Base-by-base conservation (phyloP, 2,888 invertebrate genomes). In the Chelonus formosanus region DNA sequence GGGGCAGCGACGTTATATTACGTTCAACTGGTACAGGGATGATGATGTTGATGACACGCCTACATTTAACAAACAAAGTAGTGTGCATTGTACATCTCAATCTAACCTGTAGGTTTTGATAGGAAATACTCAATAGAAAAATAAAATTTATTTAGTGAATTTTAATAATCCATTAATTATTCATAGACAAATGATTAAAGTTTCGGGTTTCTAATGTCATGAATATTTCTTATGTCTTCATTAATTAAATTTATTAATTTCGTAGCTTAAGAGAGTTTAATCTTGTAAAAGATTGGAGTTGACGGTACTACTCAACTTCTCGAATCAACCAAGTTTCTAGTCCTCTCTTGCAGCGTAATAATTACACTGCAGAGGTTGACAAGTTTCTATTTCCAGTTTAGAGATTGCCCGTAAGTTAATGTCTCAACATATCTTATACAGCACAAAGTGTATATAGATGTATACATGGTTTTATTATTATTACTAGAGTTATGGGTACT, bases 331-430 rank as follows among this genome's bases (percentile, higher is more conserved):
- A 56, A 56, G 56, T 56, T 56, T 56, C 58, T 58, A 32, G 5
- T 7, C 40, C 32, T 40, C 52, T 44, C 61, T 59, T 48, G 40
- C 36, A 36, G 36, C 48, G n/a, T 43, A 40, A 61, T 40, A 53
- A 53, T 61, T 61, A 60, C 43, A 20, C 34, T 20, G 35, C n/a
- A 10, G 58, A 64, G 53, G 60, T 64, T 67, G 64, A 65, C 61
- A 48, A 64, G 64, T 61, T 61, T 57, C 64, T 48, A 52, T 57
- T 61, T 61, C 58, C 58, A 47, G 58, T 58, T 47, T 58, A 45
- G 47, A 58, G 47, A 58, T 58, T 58, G 58, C 58, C 47, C 34
- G 58, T 58, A 58, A 58, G 40, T 56, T 20, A 47, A 36, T 40
- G 59, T n/a, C 61, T 61, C 45, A 52, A 43, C 44, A 48, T 60